Evolutionary conservation across 2,113 vertebrate species (phyloP), one percentile per base, ranked within the genome.

Genomic region (Scalopus aquaticus): DNA sequence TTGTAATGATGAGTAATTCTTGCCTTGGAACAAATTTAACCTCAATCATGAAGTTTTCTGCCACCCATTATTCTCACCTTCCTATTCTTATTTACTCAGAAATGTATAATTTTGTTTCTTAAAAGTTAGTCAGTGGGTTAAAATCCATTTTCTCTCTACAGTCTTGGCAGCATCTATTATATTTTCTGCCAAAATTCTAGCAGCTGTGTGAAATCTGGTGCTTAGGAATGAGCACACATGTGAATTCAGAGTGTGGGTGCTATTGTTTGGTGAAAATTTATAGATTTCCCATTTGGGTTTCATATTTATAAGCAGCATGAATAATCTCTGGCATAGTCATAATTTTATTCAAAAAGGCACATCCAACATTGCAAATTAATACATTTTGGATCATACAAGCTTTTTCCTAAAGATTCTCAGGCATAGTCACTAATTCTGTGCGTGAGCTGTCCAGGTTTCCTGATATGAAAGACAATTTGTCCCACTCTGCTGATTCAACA

Each of bases 241-340:
- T 44, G 69, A 93, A 77, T 77, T 76, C 77, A 39, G 5, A 88
- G 44, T 70, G 51, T 84, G 78, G 65, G 32, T 56, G 64, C 60
- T 90, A 49, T 87, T 95, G 79, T 93, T 88, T 67, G 56, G 19
- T 65, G 42, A 93, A 94, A 94, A 65, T 95, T 92, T 95, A 90
- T 84, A 82, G 26, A 76, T 78, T 97, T 93, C 69, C n/a, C 49
- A 88, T 90, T 94, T 83, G 44, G 79, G 64, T 79, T 94, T 96
- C 62, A 93, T 70, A 69, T 94, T 96, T 90, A 93, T 90, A 87
- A 89, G 77, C 67, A 76, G 39, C 35, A 24, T 64, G 19, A 90
- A 78, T 92, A 89, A 95, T 90, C n/a, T 81, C 22, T 84, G 6
- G 73, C 60, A 9, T 60, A 62, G 4, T 74, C 67, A 4, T 69